Evolutionary conservation across 2,888 invertebrate species (phyloP).

Genomic region (Thera britannica): DNA sequence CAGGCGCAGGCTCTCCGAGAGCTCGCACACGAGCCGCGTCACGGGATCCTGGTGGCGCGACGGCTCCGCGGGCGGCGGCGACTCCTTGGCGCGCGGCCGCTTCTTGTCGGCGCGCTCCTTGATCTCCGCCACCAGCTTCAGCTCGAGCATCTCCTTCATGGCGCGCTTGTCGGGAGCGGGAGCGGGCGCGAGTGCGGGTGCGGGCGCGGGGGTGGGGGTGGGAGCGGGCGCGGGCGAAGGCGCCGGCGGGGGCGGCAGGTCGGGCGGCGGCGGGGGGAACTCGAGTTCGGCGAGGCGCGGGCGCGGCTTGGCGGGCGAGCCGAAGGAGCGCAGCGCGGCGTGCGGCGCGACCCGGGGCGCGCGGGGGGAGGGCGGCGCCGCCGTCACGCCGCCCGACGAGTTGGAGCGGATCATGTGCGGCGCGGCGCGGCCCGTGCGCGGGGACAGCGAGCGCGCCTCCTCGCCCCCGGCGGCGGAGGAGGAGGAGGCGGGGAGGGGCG

Average conservation of each 20-base stretch:
- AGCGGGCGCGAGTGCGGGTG: conserved; percentile 80
- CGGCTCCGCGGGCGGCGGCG: conserved; percentile 68
- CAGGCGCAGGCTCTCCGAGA: conserved; percentile 92
- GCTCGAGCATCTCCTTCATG: conserved; percentile 93
- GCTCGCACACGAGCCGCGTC: conserved; percentile 88
- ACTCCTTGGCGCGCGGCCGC: conserved; percentile 81
- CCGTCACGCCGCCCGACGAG: conserved; percentile 93
- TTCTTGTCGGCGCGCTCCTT: conserved; percentile 91
- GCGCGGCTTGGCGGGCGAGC: conserved; percentile 89
- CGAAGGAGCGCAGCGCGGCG: conserved; percentile 80
- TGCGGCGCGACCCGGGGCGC: conserved; percentile 61
- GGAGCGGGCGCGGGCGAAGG: conserved; percentile 81
- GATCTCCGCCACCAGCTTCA: conserved; percentile 92
- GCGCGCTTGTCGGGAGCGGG: conserved; percentile 76
- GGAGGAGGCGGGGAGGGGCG: conserved; percentile 80
- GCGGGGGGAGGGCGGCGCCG: conserved; percentile 74
- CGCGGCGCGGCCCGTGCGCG: conserved; percentile 87
- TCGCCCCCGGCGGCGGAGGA: conserved; percentile 65
- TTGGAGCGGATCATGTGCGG: conserved; percentile 96
- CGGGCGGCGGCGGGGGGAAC: conserved; percentile 92
- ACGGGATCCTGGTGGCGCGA: conserved; percentile 58
- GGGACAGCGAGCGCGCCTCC: conserved; percentile 85
- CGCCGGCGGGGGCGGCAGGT: conserved; percentile 86
- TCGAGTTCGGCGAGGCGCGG: conserved; percentile 93
- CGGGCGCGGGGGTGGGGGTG: conserved; percentile 74